Base-by-base conservation (phyloP, 2,888 invertebrate species). In the Odontocolon sp. region DNA sequence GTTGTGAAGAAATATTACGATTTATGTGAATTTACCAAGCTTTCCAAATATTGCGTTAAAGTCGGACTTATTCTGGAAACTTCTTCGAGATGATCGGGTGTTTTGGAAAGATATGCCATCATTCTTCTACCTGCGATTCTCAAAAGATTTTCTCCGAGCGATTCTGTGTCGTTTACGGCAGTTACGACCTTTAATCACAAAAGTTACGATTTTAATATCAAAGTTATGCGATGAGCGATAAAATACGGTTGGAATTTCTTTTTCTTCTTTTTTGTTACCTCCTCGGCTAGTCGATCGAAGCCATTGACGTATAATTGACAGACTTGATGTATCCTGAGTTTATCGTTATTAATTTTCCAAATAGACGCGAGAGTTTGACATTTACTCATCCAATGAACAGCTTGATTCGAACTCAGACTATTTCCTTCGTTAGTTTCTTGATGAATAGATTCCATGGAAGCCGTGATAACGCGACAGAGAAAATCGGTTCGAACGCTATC, bases 51-150 rank as follows among this genome's bases (percentile, higher is more conserved):
- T 81, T 94, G 93, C 47, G 95, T 94, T 0, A 98, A 91, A 23
- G 94, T 92, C 2, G 97, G 95, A 72, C 95, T 95, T 79, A 97
- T 93, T 3, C 95, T 94, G 0, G 96, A 94, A 47, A 97, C 93
- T 91, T 93, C 94, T 88, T 92, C 94, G 81, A 92, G 93, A 83
- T 93, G 92, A 87, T 91, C 91, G 78, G 90, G 93, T 74, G 93
- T 93, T 83, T 91, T 93, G 82, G 91, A 93, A 82, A 94, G 92
- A 81, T 92, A 93, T 50, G 94, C 92, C 88, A 94, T 94, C 75
- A 98, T 90, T 80, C 98, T 92, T 87, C 95, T 94, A 3, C 96
- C 96, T n/a, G 95, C 96, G 66, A 98, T 93, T 23, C 94, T 93
- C 23, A 98, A 90, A 72, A 98, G 91, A 79, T 95, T 93, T 0